A percentile compares a stretch with the other conserved stretches of the same genome.
Evolutionary conservation across 2,797 vertebrate species (phyloP).

Genomic region (Rousettus madagascariensis): DNA sequence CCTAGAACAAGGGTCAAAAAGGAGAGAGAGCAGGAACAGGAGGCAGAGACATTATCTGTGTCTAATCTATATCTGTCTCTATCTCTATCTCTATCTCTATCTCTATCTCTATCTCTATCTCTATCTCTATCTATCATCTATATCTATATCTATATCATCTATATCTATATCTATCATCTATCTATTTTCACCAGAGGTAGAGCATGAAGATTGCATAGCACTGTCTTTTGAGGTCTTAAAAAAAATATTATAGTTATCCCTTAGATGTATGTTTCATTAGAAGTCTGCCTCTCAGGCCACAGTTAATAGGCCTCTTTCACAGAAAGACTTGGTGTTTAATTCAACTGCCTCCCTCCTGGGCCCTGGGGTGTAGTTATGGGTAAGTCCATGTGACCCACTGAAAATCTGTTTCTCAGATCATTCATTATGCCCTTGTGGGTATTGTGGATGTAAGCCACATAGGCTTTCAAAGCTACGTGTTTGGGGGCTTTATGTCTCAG

Average conservation of each 20-base stretch:
- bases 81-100: too few species aligned
- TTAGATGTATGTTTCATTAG: neutral
- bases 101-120: too few species aligned
- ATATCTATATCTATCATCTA: too few species aligned
- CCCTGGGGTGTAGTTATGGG: rapidly evolving
- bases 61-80: too few species aligned
- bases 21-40: neutral
- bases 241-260: neutral
- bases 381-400: neutral
- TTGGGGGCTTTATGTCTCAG: neutral
- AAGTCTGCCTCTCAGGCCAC: neutral
- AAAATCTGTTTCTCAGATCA: neutral
- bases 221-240: neutral
- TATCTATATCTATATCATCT: too few species aligned
- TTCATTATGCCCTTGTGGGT: neutral
- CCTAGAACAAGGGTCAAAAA: neutral
- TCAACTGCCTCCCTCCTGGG: neutral
- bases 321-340: neutral
- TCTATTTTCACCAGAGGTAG: too few species aligned
- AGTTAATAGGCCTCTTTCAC: neutral
- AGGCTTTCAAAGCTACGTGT: neutral
- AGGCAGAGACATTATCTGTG: neutral
- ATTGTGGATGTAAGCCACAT: neutral
- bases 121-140: too few species aligned
- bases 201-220: too few species aligned